Conservation (phyloP, 2,113 vertebrate species). For the Morone saxatilis region DNA sequence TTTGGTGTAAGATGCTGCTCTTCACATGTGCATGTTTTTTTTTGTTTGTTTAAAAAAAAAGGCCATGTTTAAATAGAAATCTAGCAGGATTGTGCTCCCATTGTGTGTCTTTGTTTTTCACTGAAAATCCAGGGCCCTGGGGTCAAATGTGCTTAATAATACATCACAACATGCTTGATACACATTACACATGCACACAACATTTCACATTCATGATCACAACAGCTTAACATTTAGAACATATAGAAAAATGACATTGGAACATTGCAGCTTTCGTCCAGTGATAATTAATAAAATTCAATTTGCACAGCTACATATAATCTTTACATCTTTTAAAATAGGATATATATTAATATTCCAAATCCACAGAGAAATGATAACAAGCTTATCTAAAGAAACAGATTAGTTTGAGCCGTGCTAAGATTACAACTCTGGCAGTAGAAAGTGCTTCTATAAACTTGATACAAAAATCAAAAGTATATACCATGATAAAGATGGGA, state of each 20-base stretch:
- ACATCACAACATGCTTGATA: constrained; percentile 44
- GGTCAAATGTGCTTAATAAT: constrained; percentile 27
- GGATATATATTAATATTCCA: constrained; percentile 42
- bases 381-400: constrained; percentile 40
- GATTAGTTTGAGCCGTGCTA: constrained; percentile 41
- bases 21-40: background rate
- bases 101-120: background rate
- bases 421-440: constrained; percentile 58
- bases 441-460: constrained; percentile 57
- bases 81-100: background rate
- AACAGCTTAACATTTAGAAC: constrained; percentile 58
- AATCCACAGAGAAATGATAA: constrained; percentile 41
- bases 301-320: constrained; percentile 45
- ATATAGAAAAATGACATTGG: constrained; percentile 38
- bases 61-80: constrained; percentile 13
- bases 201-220: constrained; percentile 67
- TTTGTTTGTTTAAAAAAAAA: background rate
- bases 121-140: constrained; percentile 10
- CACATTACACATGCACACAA: constrained; percentile 59
- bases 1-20: constrained; percentile 16
- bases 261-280: constrained; percentile 30
- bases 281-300: constrained; percentile 27
- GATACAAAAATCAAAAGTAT: constrained; percentile 51
- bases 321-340: constrained; percentile 46
- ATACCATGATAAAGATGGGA: constrained; percentile 23